Conservation (phyloP, 2,888 invertebrate genomes). For the Plebejus melissa region DNA sequence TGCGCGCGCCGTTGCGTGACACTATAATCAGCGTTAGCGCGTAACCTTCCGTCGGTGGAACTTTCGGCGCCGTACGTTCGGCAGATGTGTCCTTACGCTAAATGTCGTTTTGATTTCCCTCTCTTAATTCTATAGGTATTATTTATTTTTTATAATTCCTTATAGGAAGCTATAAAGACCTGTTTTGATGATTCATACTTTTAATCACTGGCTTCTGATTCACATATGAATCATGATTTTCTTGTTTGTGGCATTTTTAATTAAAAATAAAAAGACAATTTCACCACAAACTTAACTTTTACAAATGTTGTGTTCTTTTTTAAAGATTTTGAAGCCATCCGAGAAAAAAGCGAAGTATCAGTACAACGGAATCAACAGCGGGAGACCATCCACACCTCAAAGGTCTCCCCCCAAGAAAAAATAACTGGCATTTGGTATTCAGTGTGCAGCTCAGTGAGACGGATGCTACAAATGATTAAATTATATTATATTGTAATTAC, state of each 20-base stretch:
- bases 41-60: no score
- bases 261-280: not conserved
- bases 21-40: no score
- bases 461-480: slow-evolving; percentile 75
- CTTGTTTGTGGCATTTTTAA: not conserved
- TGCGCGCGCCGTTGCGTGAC: no score
- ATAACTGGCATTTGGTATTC: slow-evolving; percentile 79
- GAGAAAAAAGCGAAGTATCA: slow-evolving; percentile 99
- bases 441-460: slow-evolving; percentile 76
- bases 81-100: no score
- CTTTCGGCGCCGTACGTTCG: no score
- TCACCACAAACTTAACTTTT: not conserved
- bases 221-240: not conserved
- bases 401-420: slow-evolving; percentile 86
- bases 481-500: slow-evolving; percentile 74
- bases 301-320: slow-evolving; percentile 36
- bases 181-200: not conserved
- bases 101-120: no score
- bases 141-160: not conserved
- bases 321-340: slow-evolving; percentile 98
- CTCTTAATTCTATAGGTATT: no score
- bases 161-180: not conserved
- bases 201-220: not conserved
- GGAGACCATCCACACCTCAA: slow-evolving; percentile 91
- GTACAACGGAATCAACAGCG: slow-evolving; percentile 93